Evolutionary conservation across 37 sponge, comb jelly and placozoan species (phyloP).

Genomic region (Spongilla lacustris): DNA sequence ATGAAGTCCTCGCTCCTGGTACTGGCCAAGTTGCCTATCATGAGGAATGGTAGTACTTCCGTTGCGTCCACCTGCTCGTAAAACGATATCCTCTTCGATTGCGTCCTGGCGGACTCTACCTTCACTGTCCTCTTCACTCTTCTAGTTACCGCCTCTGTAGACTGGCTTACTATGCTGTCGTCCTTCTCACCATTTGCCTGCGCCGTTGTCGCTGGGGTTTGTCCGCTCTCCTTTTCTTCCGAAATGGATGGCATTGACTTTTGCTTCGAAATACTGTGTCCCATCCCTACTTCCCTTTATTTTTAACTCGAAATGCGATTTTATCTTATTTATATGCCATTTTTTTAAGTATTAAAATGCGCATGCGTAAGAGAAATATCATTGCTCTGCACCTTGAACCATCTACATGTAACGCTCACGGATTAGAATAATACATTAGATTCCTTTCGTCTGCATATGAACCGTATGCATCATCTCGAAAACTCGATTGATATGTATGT

Average conservation of each 20-base stretch:
- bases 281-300: neutral
- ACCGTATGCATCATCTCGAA: too few relatives aligned
- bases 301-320: too few relatives aligned
- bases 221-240: neutral
- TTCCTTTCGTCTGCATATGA: too few relatives aligned
- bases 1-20: conserved; percentile 38
- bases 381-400: too few relatives aligned
- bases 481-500: too few relatives aligned
- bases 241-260: neutral
- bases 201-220: neutral
- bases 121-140: neutral
- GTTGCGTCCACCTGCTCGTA: conserved; percentile 67
- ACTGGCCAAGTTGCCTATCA: conserved; percentile 62
- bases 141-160: neutral
- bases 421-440: too few relatives aligned
- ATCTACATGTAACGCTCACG: too few relatives aligned
- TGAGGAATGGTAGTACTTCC: conserved; percentile 50
- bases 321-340: too few relatives aligned
- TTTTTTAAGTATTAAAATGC: too few relatives aligned
- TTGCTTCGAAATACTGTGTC: neutral
- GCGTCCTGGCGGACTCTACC: neutral
- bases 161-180: neutral
- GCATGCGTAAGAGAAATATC: too few relatives aligned
- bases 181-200: neutral
- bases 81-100: conserved; percentile 43